phyloP scores from a whole-genome alignment of 2,797 vertebrate genomes.

The Vireo griseus region DNA sequence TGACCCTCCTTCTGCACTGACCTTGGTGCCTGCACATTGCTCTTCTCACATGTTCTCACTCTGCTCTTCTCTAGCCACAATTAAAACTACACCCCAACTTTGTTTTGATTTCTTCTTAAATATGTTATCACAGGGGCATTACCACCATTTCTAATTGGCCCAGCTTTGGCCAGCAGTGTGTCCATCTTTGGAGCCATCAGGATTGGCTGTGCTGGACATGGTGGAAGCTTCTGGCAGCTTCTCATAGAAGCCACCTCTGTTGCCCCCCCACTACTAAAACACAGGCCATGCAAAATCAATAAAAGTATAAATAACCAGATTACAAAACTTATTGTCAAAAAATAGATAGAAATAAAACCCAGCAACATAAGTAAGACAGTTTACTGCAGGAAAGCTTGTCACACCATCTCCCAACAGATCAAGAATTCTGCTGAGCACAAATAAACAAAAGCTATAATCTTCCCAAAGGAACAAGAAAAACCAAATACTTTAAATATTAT shows the following conservation, averaged over 20 bases:
- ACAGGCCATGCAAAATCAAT: background rate
- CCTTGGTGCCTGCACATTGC: background rate
- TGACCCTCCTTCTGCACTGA: background rate
- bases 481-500: background rate
- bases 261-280: background rate
- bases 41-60: background rate
- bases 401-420: background rate
- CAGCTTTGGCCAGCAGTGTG: accelerated
- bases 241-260: background rate
- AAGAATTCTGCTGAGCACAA: background rate
- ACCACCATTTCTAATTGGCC: background rate
- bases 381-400: background rate
- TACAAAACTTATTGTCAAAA: background rate
- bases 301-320: background rate
- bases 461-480: background rate
- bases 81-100: background rate
- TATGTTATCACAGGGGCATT: background rate
- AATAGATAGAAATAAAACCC: background rate
- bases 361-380: background rate
- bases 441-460: background rate
- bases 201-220: background rate
- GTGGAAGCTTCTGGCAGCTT: background rate
- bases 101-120: background rate
- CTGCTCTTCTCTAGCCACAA: background rate
- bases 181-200: background rate